Evolutionary conservation across 2,797 vertebrate species (phyloP).

Genomic region (Poecilia wingei): DNA sequence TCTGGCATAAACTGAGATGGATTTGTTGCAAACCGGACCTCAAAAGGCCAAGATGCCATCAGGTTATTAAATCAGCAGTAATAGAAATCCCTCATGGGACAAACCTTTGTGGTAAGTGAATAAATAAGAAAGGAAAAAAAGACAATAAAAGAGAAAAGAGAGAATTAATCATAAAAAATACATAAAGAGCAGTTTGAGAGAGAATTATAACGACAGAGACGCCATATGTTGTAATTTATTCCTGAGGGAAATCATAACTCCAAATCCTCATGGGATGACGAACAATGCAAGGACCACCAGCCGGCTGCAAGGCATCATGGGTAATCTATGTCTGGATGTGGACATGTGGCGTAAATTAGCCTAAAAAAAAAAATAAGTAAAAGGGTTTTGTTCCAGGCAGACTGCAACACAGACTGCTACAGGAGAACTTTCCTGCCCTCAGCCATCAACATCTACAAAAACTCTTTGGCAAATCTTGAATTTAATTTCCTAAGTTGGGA

Average conservation of each 20-base stretch:
- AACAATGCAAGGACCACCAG: constrained; percentile 16
- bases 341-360: background rate
- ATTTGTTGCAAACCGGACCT: background rate
- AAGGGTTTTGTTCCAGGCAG: background rate
- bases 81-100: background rate
- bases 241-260: constrained; percentile 27
- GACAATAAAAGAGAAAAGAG: background rate
- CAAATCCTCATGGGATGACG: background rate
- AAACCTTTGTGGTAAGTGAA: background rate
- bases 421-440: too few species aligned
- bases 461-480: too few species aligned
- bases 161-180: background rate
- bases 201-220: background rate
- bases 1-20: background rate
- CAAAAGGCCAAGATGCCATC: background rate
- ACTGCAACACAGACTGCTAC: too few species aligned
- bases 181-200: too few species aligned
- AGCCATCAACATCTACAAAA: too few species aligned
- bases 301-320: constrained; percentile 28
- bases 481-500: too few species aligned
- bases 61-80: background rate
- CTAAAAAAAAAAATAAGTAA: background rate
- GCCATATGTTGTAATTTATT: constrained; percentile 7
- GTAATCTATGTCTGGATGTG: constrained; percentile 7
- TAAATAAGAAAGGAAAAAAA: background rate